Evolutionary conservation across 2,888 invertebrate species (phyloP).

Genomic region (Athalia circularis): DNA sequence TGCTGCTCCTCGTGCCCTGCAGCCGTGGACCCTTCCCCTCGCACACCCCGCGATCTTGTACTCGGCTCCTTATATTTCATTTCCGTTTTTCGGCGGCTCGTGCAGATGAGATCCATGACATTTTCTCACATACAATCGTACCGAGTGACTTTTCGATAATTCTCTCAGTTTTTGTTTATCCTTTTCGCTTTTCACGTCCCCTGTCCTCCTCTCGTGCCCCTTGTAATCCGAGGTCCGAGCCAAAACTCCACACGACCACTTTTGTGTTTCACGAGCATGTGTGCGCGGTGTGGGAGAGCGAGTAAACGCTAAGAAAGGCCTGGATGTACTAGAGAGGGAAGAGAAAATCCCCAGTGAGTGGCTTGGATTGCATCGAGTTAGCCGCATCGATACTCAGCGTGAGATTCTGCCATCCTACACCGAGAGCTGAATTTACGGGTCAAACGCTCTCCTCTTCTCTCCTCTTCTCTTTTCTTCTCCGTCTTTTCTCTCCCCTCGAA

Average conservation of each 20-base stretch:
- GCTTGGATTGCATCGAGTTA: conserved; percentile 72
- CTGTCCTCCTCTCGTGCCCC: too few relatives aligned
- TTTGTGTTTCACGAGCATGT: neutral
- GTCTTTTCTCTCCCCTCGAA: neutral
- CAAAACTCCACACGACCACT: neutral
- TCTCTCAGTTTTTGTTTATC: neutral
- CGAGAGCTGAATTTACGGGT: conserved; percentile 46
- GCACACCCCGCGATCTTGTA: neutral
- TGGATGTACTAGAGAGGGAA: neutral
- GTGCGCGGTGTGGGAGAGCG: neutral
- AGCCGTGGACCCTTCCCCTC: neutral
- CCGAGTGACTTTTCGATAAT: neutral
- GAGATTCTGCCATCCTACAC: conserved; percentile 63
- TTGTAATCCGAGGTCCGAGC: neutral
- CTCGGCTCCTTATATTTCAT: neutral
- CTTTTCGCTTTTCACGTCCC: neutral
- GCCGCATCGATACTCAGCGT: conserved; percentile 69
- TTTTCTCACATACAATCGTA: neutral
- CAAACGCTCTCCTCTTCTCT: conserved; percentile 10
- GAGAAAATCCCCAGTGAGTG: conserved; percentile 58
- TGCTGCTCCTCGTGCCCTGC: neutral
- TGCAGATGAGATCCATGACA: neutral
- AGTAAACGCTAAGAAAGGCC: neutral
- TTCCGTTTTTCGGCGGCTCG: neutral
- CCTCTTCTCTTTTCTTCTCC: neutral